A percentile compares a stretch with the other conserved stretches of the same genome.
Evolutionary conservation across 2,888 invertebrate genomes (phyloP).

Genomic region (Trachelus iudaicus): DNA sequence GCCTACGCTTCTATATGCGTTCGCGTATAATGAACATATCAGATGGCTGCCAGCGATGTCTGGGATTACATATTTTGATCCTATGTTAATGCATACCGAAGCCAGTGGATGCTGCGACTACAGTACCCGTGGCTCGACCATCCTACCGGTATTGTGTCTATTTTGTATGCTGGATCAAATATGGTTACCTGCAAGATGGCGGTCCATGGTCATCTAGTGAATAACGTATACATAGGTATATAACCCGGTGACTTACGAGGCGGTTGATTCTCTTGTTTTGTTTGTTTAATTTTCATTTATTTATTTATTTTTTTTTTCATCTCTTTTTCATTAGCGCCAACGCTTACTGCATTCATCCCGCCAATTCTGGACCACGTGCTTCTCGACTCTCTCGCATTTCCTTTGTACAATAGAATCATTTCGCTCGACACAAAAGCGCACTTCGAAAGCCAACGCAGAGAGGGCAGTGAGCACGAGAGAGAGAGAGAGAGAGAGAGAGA

Average conservation of each 20-base stretch:
- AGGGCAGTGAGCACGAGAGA: background rate
- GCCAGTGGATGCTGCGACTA: background rate
- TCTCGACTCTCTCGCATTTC: background rate
- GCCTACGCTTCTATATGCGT: slow-evolving; percentile 4
- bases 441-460: background rate
- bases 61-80: slow-evolving; percentile 25
- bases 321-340: background rate
- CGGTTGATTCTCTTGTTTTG: background rate
- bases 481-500: background rate
- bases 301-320: background rate
- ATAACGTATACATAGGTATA: background rate
- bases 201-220: background rate
- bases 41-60: slow-evolving; percentile 21
- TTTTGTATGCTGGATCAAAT: background rate
- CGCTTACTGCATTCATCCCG: background rate
- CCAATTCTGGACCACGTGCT: background rate
- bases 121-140: background rate
- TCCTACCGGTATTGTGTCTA: background rate
- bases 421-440: background rate
- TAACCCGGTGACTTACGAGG: background rate
- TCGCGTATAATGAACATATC: slow-evolving; percentile 21
- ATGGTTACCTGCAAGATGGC: background rate
- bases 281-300: slow-evolving; percentile 11
- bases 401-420: slow-evolving; percentile 1
- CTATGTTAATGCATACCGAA: slow-evolving; percentile 17